Base-by-base conservation (phyloP, 2,113 vertebrate genomes). In the Rhagologus leucostigma region DNA sequence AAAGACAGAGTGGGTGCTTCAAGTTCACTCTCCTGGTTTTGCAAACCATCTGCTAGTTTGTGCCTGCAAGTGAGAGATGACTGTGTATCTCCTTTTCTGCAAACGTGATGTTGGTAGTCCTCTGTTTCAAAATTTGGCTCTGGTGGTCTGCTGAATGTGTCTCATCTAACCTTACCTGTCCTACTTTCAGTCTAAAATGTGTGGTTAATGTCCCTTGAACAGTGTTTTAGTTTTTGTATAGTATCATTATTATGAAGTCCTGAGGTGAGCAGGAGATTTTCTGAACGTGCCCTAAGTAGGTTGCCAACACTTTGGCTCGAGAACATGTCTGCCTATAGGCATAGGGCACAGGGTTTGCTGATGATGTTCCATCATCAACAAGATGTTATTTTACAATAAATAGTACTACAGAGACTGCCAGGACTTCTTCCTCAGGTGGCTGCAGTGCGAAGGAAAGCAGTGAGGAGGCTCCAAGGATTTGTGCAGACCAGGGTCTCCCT, bases 41-140 rank as follows among this genome's bases (percentile, higher is more conserved):
- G 80, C 47, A 93, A 90, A 78, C 89, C 83, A 92, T 97, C 80
- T 96, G 95, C 68, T 84, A 33, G 42, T 44, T 95, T 90, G 64
- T 94, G 79, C 52, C 44, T 90, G 75, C 39, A 53, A 70, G 84
- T 52, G 85, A 83, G 70, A 50, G 53, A 42, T 21, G 60, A 41
- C 35, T 79, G 23, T n/a, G 3, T 47, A 44, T 63, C 50, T 80
- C 60, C 64, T 84, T 83, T 86, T 55, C 82, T 93, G 75, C 46
- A 63, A 46, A 47, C 0, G 0, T 65, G 32, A 20, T 80, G 55
- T 13, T 79, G 44, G 30, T 85, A 67, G 59, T 79, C 67, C 53
- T 85, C 37, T 24, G 13, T 59, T 96, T 87, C 70, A 95, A 69
- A 93, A 76, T 50, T 47, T 76, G 26, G 11, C 57, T 49, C 55